These are phyloP conservation scores for Argyresthia albistria DNA, from an alignment of 2,888 invertebrate genomes.

Conservation along the genomic window DNA sequence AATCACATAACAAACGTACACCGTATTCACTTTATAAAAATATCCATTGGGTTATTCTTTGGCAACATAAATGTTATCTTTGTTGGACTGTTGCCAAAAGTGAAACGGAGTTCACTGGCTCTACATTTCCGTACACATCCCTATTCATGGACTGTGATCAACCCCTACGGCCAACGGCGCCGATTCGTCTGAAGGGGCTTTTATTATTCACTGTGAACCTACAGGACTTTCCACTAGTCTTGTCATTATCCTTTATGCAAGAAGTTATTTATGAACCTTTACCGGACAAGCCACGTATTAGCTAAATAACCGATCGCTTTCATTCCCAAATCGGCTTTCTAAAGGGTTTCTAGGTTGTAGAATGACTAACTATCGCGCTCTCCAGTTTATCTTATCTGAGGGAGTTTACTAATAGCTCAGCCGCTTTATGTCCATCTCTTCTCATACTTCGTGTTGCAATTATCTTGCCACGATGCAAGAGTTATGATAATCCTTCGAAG, in stretches of 20 bases:
- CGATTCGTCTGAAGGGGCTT: slow-evolving; percentile 44
- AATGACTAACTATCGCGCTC: neutral
- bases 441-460: slow-evolving; percentile 14
- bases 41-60: too few relatives aligned
- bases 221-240: too few relatives aligned
- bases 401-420: slow-evolving; percentile 23
- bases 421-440: slow-evolving; percentile 17
- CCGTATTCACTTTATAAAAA: too few relatives aligned
- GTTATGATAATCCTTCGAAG: slow-evolving; percentile 11
- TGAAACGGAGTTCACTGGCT: neutral
- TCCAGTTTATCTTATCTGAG: slow-evolving; percentile 24
- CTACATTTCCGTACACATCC: neutral
- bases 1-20: too few relatives aligned
- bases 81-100: neutral
- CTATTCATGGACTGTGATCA: neutral
- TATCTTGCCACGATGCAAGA: slow-evolving; percentile 27
- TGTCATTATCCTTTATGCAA: neutral
- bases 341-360: slow-evolving; percentile 11
- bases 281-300: neutral
- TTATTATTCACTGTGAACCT: neutral
- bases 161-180: slow-evolving; percentile 24
- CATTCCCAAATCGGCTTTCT: slow-evolving; percentile 21
- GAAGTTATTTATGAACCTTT: neutral
- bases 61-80: neutral
- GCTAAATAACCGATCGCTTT: slow-evolving; percentile 16